Conservation (phyloP, 2,797 vertebrate species). For the Xerus rutilus region DNA sequence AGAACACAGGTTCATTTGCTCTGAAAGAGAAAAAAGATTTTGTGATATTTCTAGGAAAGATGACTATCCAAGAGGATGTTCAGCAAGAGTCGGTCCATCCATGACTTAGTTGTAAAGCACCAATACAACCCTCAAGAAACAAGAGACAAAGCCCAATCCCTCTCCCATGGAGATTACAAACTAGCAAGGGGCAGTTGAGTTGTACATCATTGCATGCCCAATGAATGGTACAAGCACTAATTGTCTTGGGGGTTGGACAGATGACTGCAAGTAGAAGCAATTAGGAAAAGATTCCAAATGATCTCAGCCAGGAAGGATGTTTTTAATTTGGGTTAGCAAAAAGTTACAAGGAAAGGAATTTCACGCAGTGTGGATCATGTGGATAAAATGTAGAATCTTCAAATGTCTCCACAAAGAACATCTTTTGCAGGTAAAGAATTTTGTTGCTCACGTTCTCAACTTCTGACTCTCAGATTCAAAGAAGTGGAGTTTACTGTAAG, state of each 20-base stretch:
- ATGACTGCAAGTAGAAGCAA: neutral
- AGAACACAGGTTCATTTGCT: neutral
- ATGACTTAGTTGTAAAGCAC: neutral
- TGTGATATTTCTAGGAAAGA: neutral
- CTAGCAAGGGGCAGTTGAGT: neutral
- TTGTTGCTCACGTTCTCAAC: neutral
- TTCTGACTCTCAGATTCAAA: neutral
- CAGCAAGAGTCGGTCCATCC: neutral
- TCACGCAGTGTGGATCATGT: neutral
- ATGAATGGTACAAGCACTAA: neutral
- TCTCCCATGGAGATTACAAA: neutral
- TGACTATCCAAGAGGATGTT: neutral
- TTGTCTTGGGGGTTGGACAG: neutral
- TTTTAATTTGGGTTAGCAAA: neutral
- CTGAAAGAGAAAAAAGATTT: constrained; percentile 4
- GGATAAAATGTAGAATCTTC: neutral
- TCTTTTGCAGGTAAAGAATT: neutral
- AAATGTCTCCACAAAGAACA: neutral
- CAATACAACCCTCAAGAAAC: neutral
- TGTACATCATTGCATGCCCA: neutral
- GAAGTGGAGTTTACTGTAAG: neutral
- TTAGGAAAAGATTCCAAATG: neutral
- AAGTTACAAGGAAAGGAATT: neutral
- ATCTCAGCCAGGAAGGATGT: neutral
- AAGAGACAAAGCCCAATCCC: neutral